Conservation (phyloP, 92 coral and sea anemone species). For the Epizoanthus illoricatus region DNA sequence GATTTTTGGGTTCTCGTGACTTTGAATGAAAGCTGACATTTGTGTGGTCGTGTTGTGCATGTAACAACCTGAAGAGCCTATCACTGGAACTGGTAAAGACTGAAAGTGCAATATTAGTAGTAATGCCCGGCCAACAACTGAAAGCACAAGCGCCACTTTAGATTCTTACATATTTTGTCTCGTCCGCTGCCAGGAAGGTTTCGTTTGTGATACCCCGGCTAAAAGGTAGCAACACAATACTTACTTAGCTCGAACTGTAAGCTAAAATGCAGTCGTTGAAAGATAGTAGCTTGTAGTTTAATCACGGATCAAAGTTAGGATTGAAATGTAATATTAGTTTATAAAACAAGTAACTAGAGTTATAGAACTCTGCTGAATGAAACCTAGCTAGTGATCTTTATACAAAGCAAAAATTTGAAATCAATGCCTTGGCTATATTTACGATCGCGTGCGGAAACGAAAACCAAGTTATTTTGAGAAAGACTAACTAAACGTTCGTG, state of each 20-base stretch:
- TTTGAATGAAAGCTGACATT: background rate
- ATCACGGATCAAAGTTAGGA: background rate
- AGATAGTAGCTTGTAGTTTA: background rate
- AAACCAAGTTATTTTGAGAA: slow-evolving; percentile 17
- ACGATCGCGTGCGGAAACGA: slow-evolving; percentile 6
- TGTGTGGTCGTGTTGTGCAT: background rate
- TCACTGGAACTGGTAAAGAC: background rate
- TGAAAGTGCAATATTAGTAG: background rate
- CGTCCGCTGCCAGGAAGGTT: background rate
- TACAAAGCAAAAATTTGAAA: background rate
- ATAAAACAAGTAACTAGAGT: background rate
- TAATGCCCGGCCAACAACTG: background rate
- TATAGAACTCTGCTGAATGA: background rate
- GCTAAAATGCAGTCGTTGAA: background rate
- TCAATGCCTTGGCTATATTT: background rate
- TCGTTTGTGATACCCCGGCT: no score
- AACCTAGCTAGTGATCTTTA: background rate
- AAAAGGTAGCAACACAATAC: no score
- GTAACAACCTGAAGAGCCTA: slow-evolving; percentile 17
- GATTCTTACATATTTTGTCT: background rate
- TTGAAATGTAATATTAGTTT: background rate
- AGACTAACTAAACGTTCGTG: slow-evolving; percentile 52
- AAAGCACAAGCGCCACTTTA: no score
- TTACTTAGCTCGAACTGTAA: no score
- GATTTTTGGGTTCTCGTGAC: background rate